Conservation (phyloP, 1,140 invertebrate species). For the Pygmarrhopalites habei region DNA sequence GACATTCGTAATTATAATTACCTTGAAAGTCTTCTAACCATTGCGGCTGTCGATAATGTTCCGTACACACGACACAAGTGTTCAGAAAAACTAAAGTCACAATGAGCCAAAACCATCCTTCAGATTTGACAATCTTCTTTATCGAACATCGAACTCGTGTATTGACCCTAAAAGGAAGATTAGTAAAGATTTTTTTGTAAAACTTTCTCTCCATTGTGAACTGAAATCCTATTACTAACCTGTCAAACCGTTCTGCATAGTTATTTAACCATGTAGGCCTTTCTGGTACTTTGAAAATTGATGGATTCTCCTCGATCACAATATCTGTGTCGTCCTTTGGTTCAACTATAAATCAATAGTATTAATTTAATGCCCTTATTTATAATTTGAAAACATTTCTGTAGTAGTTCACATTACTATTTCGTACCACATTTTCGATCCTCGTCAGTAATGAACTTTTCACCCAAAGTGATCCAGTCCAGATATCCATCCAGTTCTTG, state of each 20-base stretch:
- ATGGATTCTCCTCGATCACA: neutral
- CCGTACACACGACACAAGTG: slow-evolving; percentile 90
- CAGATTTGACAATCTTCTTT: slow-evolving; percentile 73
- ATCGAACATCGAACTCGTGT: slow-evolving; percentile 4
- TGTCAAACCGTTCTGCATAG: neutral
- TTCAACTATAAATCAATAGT: neutral
- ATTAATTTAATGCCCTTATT: neutral
- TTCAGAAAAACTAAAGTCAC: slow-evolving; percentile 92
- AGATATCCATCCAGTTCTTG: slow-evolving; percentile 95
- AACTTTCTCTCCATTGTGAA: neutral
- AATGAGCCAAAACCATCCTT: slow-evolving; percentile 97
- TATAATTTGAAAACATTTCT: neutral
- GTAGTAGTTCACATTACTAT: neutral
- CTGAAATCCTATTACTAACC: neutral
- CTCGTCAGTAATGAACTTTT: slow-evolving; percentile 91
- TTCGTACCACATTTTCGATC: neutral
- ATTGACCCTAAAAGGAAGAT: slow-evolving; percentile 13
- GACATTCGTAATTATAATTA: slow-evolving; percentile 44
- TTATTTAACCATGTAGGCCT: neutral
- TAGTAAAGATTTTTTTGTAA: neutral
- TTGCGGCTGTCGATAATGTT: slow-evolving; percentile 85
- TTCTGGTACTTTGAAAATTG: neutral
- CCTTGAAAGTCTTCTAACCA: slow-evolving; percentile 97
- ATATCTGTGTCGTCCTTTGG: neutral
- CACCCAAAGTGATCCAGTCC: slow-evolving; percentile 99